Base-by-base conservation (phyloP, 2,797 vertebrate species). In the Bovichtus diacanthus region DNA sequence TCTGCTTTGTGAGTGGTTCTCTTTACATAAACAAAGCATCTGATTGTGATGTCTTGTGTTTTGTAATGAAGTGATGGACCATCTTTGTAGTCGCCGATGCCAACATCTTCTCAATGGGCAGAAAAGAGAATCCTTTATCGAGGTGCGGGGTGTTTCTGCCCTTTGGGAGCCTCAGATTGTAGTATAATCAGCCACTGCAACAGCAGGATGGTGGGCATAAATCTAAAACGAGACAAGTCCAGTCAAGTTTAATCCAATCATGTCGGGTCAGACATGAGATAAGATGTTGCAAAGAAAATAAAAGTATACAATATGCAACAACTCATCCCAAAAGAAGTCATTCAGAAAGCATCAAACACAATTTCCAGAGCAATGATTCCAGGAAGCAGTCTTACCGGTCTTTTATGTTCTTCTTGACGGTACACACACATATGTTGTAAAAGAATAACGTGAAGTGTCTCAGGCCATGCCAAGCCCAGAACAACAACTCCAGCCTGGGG, bases 391-490 rank as follows among this genome's bases (percentile, higher is more conserved):
- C 82, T 87, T 76, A 94, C 94, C 88, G 81, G 59, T 93, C 75
- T 1, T 56, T 29, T 4, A 92, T 27, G 38, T 90, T 82, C 82
- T 86, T 93, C 25, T 71, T 74, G 23, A 93, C 0, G 55, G 31
- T 93, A 25, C n/a, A 73, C 27, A 94, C 5, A 4, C 86, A 0
- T 46, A 88, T 81, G 34, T 50, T 63, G 19, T 74, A 62, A n/a
- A 93, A 8, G 50, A 95, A 94, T 9, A 82, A 0, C 1, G 13
- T 16, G 21, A 82, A 69, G 68, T 90, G 70, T 74, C 83, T 93
- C 13, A 88, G 0, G 27, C 77, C 18, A 15, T 87, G 85, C 88
- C 88, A 94, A n/a, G 67, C 31, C 90, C 91, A 94, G 68, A 90
- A 85, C 19, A 76, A 13, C 27, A 67, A 16, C 67, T 78, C 41